A percentile compares a stretch with the other conserved stretches of the same genome.
Evolutionary conservation across 2,888 invertebrate species (phyloP).

Genomic region (Drosophila tanythrix): DNA sequence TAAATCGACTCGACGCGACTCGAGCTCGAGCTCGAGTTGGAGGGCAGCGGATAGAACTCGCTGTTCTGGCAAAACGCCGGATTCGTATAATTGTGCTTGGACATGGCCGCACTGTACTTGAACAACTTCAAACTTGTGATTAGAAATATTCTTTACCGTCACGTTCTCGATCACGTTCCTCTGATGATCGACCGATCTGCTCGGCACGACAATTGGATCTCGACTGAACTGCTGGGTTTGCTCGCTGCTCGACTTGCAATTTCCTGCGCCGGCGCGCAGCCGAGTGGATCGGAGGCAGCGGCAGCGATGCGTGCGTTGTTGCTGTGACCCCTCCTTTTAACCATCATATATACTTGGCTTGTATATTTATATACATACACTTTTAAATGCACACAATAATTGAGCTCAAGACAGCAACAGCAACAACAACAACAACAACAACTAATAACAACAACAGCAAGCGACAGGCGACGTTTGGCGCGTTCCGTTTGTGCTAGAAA

Average conservation of each 20-base stretch:
- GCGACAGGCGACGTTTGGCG: slow-evolving; percentile 76
- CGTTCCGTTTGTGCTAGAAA: slow-evolving; percentile 81
- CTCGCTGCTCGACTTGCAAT: slow-evolving; percentile 68
- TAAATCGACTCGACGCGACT: slow-evolving; percentile 76
- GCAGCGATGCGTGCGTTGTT: slow-evolving; percentile 47
- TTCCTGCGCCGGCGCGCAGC: slow-evolving; percentile 76
- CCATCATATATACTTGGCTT: slow-evolving; percentile 47
- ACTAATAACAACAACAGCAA: slow-evolving; percentile 22
- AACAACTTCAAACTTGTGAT: background rate
- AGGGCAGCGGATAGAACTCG: slow-evolving; percentile 86
- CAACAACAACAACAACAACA: slow-evolving; percentile 24
- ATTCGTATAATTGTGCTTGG: slow-evolving; percentile 88
- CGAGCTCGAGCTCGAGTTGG: slow-evolving; percentile 16
- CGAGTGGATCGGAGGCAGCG: slow-evolving; percentile 63
- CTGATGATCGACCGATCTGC: slow-evolving; percentile 43
- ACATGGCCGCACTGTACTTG: slow-evolving; percentile 78
- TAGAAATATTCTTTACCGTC: slow-evolving; percentile 10
- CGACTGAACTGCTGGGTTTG: slow-evolving; percentile 63
- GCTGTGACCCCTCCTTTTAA: slow-evolving; percentile 40
- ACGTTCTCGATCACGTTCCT: slow-evolving; percentile 22
- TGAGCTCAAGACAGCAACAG: slow-evolving; percentile 62
- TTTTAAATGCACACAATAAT: slow-evolving; percentile 50
- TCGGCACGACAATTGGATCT: slow-evolving; percentile 61
- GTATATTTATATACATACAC: slow-evolving; percentile 31
- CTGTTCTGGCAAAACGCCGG: slow-evolving; percentile 93